Evolutionary conservation across 2,113 vertebrate species (phyloP), one percentile per base, ranked within the genome.

Genomic region (Scatophagus argus): DNA sequence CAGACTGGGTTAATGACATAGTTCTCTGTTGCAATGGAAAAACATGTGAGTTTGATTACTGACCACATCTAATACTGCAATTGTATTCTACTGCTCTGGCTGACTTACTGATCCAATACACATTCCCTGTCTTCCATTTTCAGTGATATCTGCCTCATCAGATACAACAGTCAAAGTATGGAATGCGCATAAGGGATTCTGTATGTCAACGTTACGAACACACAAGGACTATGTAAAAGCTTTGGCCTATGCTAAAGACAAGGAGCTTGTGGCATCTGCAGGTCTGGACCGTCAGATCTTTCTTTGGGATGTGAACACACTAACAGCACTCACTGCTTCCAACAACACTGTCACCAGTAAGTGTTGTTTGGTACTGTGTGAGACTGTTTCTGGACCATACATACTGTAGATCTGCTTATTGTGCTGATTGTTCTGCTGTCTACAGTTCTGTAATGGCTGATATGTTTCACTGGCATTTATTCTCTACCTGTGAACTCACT

Each of bases 111-210:
- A 44, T 54, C 38, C 46, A 16, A 56, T 17, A 10, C 9, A 6
- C 17, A 19, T 12, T 52, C 0, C 1, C 9, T 8, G 17, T 44
- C 16, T 0, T 43, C 46, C 27, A 3, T 77, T 81, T 70, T 70
- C 59, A 99, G 98, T 99, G 91, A 99, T 99, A 94, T 99, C 98
- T 77, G 98, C 98, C 39, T 99, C 98, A 47, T 99, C 98, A 1
- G 98, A 99, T 82, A 99, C 98, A 1, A 99, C 98, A 44, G 97
- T 99, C 43, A 99, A 99, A 95, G 98, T 99, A 25, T 99, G 98
- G 98, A 99, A 99, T n/a, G 98, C 98, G 6, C 98, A 99, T 80
- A 99, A 99, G 90, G 98, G 98, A 8, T 99, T 99, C 94, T 99
- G 98, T 85, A 99, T 99, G 98, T 99, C 98, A 6, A 99, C 98